A percentile compares a stretch with the other conserved stretches of the same genome.
These are phyloP conservation scores for Lordiphosa collinella DNA, from an alignment of 1,140 invertebrate genomes.

Conservation along the genomic window DNA sequence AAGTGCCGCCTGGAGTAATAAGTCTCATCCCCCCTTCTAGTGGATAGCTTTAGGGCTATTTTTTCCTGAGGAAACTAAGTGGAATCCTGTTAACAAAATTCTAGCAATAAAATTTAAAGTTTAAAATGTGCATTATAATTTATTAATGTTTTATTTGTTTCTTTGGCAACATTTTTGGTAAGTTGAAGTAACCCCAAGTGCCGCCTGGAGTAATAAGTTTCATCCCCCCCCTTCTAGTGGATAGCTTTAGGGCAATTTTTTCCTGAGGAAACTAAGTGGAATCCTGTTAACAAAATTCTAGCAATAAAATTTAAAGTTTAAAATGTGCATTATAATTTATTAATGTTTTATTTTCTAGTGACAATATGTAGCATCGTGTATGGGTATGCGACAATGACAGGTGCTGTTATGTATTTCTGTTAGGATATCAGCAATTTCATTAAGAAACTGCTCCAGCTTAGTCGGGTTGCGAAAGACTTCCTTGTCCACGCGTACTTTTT, in stretches of 20 bases:
- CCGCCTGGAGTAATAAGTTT: too few relatives aligned
- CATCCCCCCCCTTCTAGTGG: constrained; percentile 11
- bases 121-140: neutral
- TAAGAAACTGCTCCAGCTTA: constrained; percentile 40
- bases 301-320: neutral
- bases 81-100: too few relatives aligned
- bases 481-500: constrained; percentile 10
- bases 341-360: constrained; percentile 10
- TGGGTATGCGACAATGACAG: constrained; percentile 37
- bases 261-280: too few relatives aligned
- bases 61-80: too few relatives aligned
- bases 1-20: neutral
- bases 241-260: constrained; percentile 42
- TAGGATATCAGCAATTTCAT: constrained; percentile 12
- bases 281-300: neutral
- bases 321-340: neutral
- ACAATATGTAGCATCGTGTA: constrained; percentile 24
- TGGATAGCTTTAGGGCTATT: constrained; percentile 43
- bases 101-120: neutral
- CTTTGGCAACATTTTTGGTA: constrained; percentile 55
- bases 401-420: neutral
- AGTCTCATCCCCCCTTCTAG: neutral
- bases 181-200: neutral
- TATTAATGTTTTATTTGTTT: constrained; percentile 18
- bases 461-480: constrained; percentile 38